Conservation (phyloP, 2,888 invertebrate genomes). For the Dryobota labecula region DNA sequence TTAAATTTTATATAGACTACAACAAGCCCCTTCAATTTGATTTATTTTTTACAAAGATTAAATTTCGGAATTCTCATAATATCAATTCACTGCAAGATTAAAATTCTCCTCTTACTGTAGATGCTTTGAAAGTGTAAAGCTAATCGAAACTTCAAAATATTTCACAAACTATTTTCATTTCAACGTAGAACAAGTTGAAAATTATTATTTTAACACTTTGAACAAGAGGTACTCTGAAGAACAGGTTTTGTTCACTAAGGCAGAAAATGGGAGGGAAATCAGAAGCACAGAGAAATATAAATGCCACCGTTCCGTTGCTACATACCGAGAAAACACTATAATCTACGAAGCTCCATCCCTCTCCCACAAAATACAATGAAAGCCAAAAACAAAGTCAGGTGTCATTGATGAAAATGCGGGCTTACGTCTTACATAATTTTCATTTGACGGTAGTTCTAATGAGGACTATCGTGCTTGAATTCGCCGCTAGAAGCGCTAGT, state of each 20-base stretch:
- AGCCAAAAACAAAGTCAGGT: neutral
- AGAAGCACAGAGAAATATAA: neutral
- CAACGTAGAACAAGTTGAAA: slow-evolving; percentile 4
- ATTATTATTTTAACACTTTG: slow-evolving; percentile 13
- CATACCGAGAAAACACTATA: neutral
- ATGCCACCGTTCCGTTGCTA: neutral
- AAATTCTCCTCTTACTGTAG: neutral
- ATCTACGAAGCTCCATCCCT: neutral
- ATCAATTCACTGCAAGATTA: neutral
- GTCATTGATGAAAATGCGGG: neutral
- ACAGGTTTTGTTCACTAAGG: neutral
- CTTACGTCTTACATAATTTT: neutral
- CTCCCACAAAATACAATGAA: neutral
- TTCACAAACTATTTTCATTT: slow-evolving; percentile 38
- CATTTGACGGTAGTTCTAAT: neutral
- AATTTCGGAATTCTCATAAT: no score
- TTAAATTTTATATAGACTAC: no score
- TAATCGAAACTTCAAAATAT: slow-evolving; percentile 24
- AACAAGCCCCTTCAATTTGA: no score
- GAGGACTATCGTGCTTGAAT: no score
- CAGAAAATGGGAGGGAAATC: neutral
- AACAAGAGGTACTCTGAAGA: slow-evolving; percentile 10
- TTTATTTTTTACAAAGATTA: no score
- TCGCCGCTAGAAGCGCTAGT: no score
- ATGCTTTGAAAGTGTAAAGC: slow-evolving; percentile 5